Percentiles rank a stretch among this genome's conserved stretches.
These are phyloP conservation scores for Xiphias gladius DNA, from an alignment of 2,113 vertebrate genomes.

Conservation along the genomic window DNA sequence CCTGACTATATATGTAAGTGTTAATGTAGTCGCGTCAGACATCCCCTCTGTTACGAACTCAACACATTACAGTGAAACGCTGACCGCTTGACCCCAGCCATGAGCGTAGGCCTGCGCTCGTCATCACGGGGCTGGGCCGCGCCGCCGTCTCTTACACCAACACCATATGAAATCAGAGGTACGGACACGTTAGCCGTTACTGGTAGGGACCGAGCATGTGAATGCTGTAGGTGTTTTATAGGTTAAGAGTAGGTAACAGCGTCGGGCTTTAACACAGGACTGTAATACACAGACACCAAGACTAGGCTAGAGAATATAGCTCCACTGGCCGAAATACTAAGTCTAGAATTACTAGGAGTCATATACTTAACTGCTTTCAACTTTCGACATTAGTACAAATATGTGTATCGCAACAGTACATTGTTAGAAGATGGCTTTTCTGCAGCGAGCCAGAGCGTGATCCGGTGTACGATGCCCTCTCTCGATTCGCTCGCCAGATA, in stretches of 20 bases:
- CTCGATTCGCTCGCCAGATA: constrained; percentile 71
- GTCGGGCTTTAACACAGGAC: constrained; percentile 74
- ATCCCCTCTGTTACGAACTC: constrained; percentile 73
- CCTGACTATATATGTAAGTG: constrained; percentile 73
- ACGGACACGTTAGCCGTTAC: constrained; percentile 56
- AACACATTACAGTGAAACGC: constrained; percentile 64
- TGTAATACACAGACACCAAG: constrained; percentile 66
- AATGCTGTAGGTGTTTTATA: constrained; percentile 63
- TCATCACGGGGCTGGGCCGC: background rate
- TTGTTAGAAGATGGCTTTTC: constrained; percentile 72
- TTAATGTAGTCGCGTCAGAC: constrained; percentile 78
- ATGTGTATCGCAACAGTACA: constrained; percentile 73
- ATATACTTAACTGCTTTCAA: constrained; percentile 77
- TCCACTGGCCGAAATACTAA: constrained; percentile 74
- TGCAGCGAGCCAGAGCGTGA: constrained; percentile 69
- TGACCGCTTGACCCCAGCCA: constrained; percentile 48
- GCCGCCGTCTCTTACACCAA: constrained; percentile 64
- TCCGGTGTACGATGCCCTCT: constrained; percentile 70
- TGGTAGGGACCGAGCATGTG: constrained; percentile 52
- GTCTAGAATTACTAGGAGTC: constrained; percentile 74
- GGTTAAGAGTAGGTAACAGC: constrained; percentile 68
- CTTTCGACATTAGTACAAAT: constrained; percentile 79
- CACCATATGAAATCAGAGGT: constrained; percentile 67
- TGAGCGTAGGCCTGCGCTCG: constrained; percentile 49
- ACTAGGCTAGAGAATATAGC: constrained; percentile 78